A percentile compares a stretch with the other conserved stretches of the same genome.
Conservation (phyloP, 1,140 invertebrate species). For the Diploscapter pachys region DNA sequence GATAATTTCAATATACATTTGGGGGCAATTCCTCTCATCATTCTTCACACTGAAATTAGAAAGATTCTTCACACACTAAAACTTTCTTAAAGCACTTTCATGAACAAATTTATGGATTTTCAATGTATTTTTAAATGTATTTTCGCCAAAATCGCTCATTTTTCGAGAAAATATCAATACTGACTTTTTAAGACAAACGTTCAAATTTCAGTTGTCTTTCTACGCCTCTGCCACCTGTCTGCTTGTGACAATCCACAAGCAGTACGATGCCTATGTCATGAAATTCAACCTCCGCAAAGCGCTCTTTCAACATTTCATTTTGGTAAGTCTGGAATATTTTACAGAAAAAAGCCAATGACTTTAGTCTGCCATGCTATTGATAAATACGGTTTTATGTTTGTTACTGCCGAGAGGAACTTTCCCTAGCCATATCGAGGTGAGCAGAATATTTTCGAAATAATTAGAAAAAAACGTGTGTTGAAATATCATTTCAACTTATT, state of each 20-base stretch:
- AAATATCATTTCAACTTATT: too few relatives aligned
- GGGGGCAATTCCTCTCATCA: too few relatives aligned
- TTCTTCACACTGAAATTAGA: too few relatives aligned
- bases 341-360: not conserved
- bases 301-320: constrained; percentile 29
- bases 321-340: constrained; percentile 10
- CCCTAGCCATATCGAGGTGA: too few relatives aligned
- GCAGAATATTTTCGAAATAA: too few relatives aligned
- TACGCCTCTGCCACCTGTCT: constrained; percentile 38
- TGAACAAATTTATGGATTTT: not conserved
- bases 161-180: constrained; percentile 2
- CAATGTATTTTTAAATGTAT: constrained; percentile 1
- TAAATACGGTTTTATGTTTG: not conserved
- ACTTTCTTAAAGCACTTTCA: too few relatives aligned
- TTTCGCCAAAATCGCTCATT: constrained; percentile 13
- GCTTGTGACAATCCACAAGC: constrained; percentile 35
- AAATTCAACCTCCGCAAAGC: constrained; percentile 27
- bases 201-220: constrained; percentile 35
- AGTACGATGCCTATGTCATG: constrained; percentile 28
- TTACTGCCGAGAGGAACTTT: not conserved
- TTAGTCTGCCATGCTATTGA: constrained; percentile 5
- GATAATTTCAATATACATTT: too few relatives aligned
- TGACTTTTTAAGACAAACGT: not conserved
- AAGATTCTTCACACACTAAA: too few relatives aligned
- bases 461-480: too few relatives aligned